Base-by-base conservation (phyloP, 2,113 vertebrate species). In the Pterocles orientalis region DNA sequence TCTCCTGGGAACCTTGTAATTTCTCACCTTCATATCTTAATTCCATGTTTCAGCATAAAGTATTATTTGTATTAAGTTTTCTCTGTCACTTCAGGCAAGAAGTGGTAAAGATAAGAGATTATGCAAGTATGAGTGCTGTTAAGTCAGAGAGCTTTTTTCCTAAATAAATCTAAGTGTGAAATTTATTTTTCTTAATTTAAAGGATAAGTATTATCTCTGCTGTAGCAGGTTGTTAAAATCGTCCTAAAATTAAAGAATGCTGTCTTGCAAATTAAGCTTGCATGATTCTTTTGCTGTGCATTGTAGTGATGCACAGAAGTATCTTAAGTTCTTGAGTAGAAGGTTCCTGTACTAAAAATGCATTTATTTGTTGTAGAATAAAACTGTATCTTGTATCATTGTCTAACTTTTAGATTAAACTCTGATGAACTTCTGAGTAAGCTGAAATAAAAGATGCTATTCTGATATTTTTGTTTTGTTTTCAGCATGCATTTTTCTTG, bases 1-100 rank as follows among this genome's bases (percentile, higher is more conserved):
- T 95, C 90, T 95, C 92, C 82, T 84, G 92, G 88, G 91, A 94
- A 71, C 70, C 7, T 33, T 84, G 83, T 95, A 3, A 0, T 77
- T 96, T 82, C 77, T 92, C 45, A 53, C 57, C 95, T 91, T 68
- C 93, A 82, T 86, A 86, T 97, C 92, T 93, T 97, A 92, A 95
- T 95, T 94, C 92, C 53, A n/a, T 96, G 86, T 93, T 96, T 88
- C 77, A 72, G 86, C 61, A 41, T 81, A 56, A 90, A 83, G 48
- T 86, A 92, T 88, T 85, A 86, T 56, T 93, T 90, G 28, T 72
- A 71, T 92, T 92, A 92, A 75, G 72, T 94, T 81, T 94, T 79
- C 43, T 88, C 82, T 91, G 76, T 89, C 92, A 92, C 53, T 92
- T 95, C 43, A 61, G 93, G 85, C 48, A 68, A 82, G 72, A 90